Percentiles rank a stretch among this genome's conserved stretches.
These are phyloP conservation scores for Taenioides sp. DNA, from an alignment of 2,797 vertebrate species.

Conservation along the genomic window DNA sequence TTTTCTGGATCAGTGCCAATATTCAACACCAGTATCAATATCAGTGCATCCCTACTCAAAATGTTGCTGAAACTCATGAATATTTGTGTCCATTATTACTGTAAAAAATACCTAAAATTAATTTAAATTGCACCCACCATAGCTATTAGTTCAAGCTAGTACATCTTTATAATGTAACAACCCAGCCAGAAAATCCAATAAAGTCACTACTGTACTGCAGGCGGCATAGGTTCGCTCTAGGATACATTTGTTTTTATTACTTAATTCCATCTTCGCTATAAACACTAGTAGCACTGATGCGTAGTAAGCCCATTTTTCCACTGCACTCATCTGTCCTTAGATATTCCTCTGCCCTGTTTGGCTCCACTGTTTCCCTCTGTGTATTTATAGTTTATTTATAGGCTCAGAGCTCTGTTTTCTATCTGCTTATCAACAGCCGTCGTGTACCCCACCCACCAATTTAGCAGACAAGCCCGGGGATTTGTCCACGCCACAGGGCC, in stretches of 20 bases:
- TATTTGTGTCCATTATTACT: not conserved
- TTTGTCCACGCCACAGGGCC: slow-evolving; percentile 61
- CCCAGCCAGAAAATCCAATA: slow-evolving; percentile 1
- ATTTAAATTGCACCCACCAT: not conserved
- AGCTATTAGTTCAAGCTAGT: not conserved
- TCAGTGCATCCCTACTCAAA: too few species aligned
- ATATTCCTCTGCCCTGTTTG: slow-evolving; percentile 16
- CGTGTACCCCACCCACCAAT: slow-evolving; percentile 72
- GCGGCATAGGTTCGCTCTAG: not conserved
- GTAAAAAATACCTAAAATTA: not conserved
- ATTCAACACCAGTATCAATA: too few species aligned
- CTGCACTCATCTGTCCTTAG: slow-evolving; percentile 7
- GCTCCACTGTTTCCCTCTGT: slow-evolving; percentile 58
- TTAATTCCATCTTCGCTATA: slow-evolving; percentile 1
- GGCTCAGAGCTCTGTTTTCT: slow-evolving; percentile 52
- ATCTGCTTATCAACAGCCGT: slow-evolving; percentile 73
- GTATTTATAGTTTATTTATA: slow-evolving; percentile 72
- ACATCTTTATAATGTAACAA: slow-evolving; percentile 1
- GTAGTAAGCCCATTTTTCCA: not conserved
- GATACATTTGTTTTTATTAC: slow-evolving; percentile 1
- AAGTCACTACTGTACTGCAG: not conserved
- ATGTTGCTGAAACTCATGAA: too few species aligned
- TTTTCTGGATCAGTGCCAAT: too few species aligned
- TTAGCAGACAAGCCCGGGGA: slow-evolving; percentile 59
- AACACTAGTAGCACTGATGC: slow-evolving; percentile 6